Base-by-base conservation (phyloP, 2,113 vertebrate genomes). In the Ornithorhynchus anatinus region DNA sequence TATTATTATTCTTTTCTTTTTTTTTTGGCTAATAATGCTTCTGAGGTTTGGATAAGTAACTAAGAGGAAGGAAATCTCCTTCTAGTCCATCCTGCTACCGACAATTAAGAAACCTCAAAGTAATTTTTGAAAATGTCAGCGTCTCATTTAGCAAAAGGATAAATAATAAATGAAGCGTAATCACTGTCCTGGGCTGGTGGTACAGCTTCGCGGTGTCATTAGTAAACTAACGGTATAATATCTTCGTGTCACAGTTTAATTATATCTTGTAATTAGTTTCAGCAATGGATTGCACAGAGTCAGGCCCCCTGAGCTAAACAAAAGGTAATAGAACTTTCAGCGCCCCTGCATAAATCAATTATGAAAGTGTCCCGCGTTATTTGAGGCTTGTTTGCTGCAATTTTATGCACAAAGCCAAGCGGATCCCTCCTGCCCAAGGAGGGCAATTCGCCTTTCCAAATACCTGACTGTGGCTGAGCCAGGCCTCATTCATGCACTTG, bases 101-200 rank as follows among this genome's bases (percentile, higher is more conserved):
- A 93, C 92, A 93, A 94, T 95, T 94, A 94, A 93, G 92, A 93
- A 94, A 92, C 92, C 93, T 93, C 92, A 92, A 94, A 93, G 92
- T 92, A 92, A 94, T 94, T 93, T 94, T 94, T 94, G 92, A 96
- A 98, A 98, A 98, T 97, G 96, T 97, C 96, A 97, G 89, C 87
- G 86, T 96, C 95, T 96, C 96, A 96, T 98, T 98, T 97, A 96
- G 94, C 94, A 94, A 92, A 92, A 93, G 94, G 93, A 98, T 97
- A 96, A 98, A 99, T 97, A 98, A 98, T 98, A 96, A 97, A 99
- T 98, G 96, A 96, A 94, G 90, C 92, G 89, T 97, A 98, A 99
- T 98, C 96, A 97, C 94, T 94, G 95, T 95, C 96, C 95, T 96
- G 94, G 90, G 95, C 92, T 94, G 95, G 95, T 93, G 93, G 91